Base-by-base conservation (phyloP, 2,797 vertebrate species). In the Pogonophryne albipinna region DNA sequence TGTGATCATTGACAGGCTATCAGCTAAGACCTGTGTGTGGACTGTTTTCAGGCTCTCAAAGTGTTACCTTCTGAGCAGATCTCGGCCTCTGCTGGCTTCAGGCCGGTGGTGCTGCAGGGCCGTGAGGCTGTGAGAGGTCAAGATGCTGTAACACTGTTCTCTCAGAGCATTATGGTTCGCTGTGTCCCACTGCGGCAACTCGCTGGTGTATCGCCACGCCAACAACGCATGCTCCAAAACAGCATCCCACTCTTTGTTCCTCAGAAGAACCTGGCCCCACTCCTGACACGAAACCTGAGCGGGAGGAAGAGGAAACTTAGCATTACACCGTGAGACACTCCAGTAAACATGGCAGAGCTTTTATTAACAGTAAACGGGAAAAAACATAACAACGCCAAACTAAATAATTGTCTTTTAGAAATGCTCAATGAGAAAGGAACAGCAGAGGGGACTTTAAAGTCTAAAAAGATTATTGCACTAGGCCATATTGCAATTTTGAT, bases 121-220 rank as follows among this genome's bases (percentile, higher is more conserved):
- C 0, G 87, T 46, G 23, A 87, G 73, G 80, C 91, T 78, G 58
- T 93, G 89, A 5, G 84, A 77, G 0, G 91, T 91, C 79, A 95
- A 78, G 2, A 87, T 64, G 49, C 66, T 44, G 87, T 88, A 95
- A 81, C 95, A 95, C 80, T 94, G 93, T 27, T 94, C 92, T 15
- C 73, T 61, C 8, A 94, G 69, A 1, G 67, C 57, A 23, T 96
- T 95, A 55, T 96, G 95, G 73, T 44, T 86, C 1, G 49, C 64
- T 0, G 91, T 95, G 20, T 96, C 94, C 94, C 95, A 96, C 69
- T 90, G 93, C 0, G 95, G 94, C 68, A 95, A 51, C 52, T 95
- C 92, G 12, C 92, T 87, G 80, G 92, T 90, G 80, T 80, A 95
- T 11, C 92, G 87, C 90, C 94, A 95, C 2, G 92, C 94, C 86